These are phyloP conservation scores for Chrosomus eos DNA, from an alignment of 2,797 vertebrate species.

Conservation along the genomic window DNA sequence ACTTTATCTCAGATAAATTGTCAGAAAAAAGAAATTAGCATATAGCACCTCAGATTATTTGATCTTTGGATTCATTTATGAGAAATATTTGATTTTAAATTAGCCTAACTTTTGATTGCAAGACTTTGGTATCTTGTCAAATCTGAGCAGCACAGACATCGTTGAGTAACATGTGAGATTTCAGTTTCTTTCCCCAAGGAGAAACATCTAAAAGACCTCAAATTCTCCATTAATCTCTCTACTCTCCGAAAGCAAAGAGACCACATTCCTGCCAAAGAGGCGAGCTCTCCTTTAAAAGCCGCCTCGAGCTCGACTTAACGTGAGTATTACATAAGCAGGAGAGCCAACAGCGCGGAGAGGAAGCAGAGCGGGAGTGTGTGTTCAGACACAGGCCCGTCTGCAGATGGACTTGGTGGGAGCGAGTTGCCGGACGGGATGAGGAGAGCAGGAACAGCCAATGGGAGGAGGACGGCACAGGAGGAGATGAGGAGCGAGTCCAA, in stretches of 20 bases:
- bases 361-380: conserved; percentile 62
- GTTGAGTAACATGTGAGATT: not conserved
- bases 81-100: not conserved
- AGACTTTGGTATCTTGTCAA: not conserved
- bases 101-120: not conserved
- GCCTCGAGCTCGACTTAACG: conserved; percentile 15
- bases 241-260: not conserved
- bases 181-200: not conserved
- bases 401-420: conserved; percentile 83
- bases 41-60: not conserved
- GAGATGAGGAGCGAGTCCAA: conserved; percentile 73
- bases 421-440: conserved; percentile 76
- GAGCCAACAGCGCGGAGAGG: conserved; percentile 66
- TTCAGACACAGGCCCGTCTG: conserved; percentile 74
- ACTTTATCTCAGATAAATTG: not conserved
- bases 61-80: not conserved
- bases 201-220: not conserved
- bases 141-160: not conserved
- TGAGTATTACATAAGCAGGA: conserved; percentile 41
- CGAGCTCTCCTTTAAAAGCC: not conserved
- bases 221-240: not conserved
- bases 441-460: conserved; percentile 79
- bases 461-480: conserved; percentile 73
- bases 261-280: not conserved
- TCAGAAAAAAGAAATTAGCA: not conserved